Evolutionary conservation across 2,797 vertebrate species (phyloP), one percentile per base, ranked within the genome.

Genomic region (Coregonus sp.): DNA sequence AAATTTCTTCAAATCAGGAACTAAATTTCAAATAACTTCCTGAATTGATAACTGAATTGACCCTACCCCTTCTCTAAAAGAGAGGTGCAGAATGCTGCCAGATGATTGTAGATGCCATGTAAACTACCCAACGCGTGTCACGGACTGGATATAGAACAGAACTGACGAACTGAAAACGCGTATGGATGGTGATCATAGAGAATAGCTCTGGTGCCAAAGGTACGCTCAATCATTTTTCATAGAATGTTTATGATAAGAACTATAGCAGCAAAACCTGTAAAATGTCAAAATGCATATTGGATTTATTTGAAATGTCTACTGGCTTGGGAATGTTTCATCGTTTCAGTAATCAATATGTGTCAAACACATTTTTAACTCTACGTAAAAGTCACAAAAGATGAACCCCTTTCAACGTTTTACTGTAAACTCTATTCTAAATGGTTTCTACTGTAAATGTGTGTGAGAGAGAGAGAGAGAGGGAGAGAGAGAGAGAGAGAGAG

Each of bases 231-330:
- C 33, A 6, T 4, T 40, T 35, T 37, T 47, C 16, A 16, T 37
- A 37, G 16, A 2, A n/a, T 35, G 37, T 69, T 37, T 9, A 69
- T 1, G 16, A 20, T n/a, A 63, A 3, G 20, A 3, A 20, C 12
- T 16, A 37, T 33, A 40, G 67, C 33, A 70, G 29, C 15, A 20
- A 40, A 6, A 68, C 3, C 35, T 40, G 16, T 37, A 70, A 40
- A n/a, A 70, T 70, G 37, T 40, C 6, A 14, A 70, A 70, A 70
- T n/a, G 67, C 67, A 70, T 47, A 20, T n/a, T 20, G 33, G 18
- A 56, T 15, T n/a, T 56, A 18, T 59, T 59, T 59, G 4, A 59
- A 16, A 16, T 59, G 56, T 59, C 16, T 6, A 59, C 11, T 5
- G 56, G 56, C 6, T n/a, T 16, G 56, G 16, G n/a, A 18, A 59